Conservation (phyloP, 2,888 invertebrate species). For the Ennomos erosarius region DNA sequence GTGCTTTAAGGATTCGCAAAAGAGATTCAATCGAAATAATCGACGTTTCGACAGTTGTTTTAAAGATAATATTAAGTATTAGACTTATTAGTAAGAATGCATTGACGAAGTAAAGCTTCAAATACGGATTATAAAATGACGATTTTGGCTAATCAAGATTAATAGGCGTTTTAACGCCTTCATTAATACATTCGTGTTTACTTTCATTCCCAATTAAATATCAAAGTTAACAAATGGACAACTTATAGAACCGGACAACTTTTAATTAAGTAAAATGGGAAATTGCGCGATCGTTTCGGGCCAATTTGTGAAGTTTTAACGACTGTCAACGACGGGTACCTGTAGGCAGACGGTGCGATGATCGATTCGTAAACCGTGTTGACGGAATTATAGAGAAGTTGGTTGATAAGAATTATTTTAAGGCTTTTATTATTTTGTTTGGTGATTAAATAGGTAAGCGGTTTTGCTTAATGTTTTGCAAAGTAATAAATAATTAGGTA, state of each 20-base stretch:
- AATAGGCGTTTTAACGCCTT: slow-evolving; percentile 8
- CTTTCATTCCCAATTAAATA: slow-evolving; percentile 34
- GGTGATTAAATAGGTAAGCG: too few relatives aligned
- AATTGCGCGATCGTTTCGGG: slow-evolving; percentile 62
- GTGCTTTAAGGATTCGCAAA: slow-evolving; percentile 21
- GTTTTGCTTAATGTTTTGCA: too few relatives aligned
- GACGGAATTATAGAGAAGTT: slow-evolving; percentile 8
- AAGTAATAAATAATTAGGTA: too few relatives aligned
- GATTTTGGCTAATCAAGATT: slow-evolving; percentile 6
- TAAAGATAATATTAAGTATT: background rate
- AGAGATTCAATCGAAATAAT: background rate
- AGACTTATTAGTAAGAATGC: slow-evolving; percentile 14
- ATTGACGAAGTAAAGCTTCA: too few relatives aligned
- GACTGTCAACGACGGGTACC: slow-evolving; percentile 55
- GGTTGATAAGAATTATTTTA: slow-evolving; percentile 10
- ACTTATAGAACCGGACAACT: slow-evolving; percentile 53
- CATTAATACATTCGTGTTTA: slow-evolving; percentile 22
- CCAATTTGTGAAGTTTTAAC: slow-evolving; percentile 74
- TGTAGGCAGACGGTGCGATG: slow-evolving; percentile 16
- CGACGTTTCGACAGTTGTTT: too few relatives aligned
- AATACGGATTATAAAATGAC: too few relatives aligned
- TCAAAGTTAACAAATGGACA: slow-evolving; percentile 36
- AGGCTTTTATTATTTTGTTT: background rate
- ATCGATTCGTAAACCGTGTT: slow-evolving; percentile 26
- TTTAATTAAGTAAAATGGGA: slow-evolving; percentile 74